Base-by-base conservation (phyloP, 1,140 invertebrate species). In the Hyles vespertilio region DNA sequence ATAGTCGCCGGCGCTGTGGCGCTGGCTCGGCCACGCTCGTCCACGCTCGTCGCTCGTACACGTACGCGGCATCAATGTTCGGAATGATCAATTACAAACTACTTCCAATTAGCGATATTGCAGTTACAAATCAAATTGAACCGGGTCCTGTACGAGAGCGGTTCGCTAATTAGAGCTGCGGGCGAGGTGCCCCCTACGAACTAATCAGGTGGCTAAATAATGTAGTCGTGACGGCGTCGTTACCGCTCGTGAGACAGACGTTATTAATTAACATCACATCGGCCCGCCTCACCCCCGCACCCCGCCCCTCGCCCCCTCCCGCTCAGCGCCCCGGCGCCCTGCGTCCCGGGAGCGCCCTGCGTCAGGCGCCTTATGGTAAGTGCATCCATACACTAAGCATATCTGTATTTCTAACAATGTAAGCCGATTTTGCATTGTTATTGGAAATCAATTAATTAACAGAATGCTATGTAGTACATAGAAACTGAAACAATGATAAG, bases 151-250 rank as follows among this genome's bases (percentile, higher is more conserved):
- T 66, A 40, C 36, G 8, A 40, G 36, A 77, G 69, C 69, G 70
- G 72, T 72, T 76, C 73, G 70, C 81, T 87, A 86, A 84, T 87
- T 86, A 83, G 81, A 70, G 76, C 65, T 80, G 78, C 72, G 77
- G 78, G 78, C 73, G 69, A 72, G 67, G 71, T 70, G 73, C 67
- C 63, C 75, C 72, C 76, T 74, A 72, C 68, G 79, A 82, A 84
- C 85, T 88, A 86, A 88, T 88, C 85, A 85, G 85, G 80, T 86
- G 85, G 83, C 80, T 84, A 86, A 88, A 88, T 88, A 86, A 88
- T 85, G 79, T 84, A 86, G 74, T 84, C 83, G 81, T 86, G 83
- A 85, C 83, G 84, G 76, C 76, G 77, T 86, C 80, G 81, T 85
- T 85, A 84, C 76, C 75, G 80, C 77, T 84, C 77, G 82, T 83